These are phyloP conservation scores for Metaphire vulgaris DNA, from an alignment of 1,140 invertebrate genomes.

Conservation along the genomic window DNA sequence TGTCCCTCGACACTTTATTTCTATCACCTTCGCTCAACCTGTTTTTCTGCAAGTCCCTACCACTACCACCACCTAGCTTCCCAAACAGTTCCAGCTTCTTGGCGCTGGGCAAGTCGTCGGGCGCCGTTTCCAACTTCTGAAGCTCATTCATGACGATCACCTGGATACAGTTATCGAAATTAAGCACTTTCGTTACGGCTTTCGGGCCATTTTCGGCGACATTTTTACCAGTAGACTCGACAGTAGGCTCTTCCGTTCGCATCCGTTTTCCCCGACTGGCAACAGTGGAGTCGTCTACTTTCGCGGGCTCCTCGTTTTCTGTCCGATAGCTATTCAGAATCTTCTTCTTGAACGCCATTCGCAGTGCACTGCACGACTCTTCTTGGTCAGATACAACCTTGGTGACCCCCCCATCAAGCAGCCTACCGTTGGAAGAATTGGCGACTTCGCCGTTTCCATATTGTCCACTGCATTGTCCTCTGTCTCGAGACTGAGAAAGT, in stretches of 20 bases:
- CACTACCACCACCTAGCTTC: neutral
- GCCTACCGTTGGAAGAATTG: no score
- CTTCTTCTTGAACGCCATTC: neutral
- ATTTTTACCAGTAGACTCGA: no score
- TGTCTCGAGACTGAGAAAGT: no score
- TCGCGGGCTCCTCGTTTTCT: neutral
- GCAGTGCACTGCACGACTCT: no score
- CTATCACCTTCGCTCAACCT: neutral
- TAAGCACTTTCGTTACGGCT: neutral
- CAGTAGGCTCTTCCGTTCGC: neutral
- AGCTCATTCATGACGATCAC: neutral
- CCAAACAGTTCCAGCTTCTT: neutral
- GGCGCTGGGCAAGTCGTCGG: neutral
- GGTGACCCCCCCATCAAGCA: no score
- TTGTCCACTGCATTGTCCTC: no score
- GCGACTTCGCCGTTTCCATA: no score
- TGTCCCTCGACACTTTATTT: no score
- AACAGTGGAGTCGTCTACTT: neutral
- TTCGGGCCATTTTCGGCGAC: neutral
- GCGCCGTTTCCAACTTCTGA: neutral
- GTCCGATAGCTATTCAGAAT: neutral
- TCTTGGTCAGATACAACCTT: no score
- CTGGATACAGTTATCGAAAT: neutral
- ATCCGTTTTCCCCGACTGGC: neutral
- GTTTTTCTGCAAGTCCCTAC: neutral